Evolutionary conservation across 2,797 vertebrate species (phyloP).

Genomic region (Xerus rutilus): DNA sequence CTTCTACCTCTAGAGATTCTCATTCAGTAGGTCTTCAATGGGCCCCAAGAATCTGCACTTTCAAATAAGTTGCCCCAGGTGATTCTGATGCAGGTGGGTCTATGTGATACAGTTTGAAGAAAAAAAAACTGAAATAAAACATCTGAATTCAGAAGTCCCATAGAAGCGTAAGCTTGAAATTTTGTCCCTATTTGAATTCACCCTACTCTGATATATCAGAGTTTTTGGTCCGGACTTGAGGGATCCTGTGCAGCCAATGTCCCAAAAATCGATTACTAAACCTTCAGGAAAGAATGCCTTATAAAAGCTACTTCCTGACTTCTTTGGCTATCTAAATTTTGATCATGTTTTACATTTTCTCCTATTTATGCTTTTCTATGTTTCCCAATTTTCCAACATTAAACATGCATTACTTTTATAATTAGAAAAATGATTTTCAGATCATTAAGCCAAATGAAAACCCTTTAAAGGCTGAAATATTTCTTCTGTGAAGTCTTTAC

Average conservation of each 20-base stretch:
- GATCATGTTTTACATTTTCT: conserved; percentile 26
- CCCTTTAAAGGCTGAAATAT: background rate
- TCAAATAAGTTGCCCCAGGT: background rate
- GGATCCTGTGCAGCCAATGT: background rate
- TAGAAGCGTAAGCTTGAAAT: background rate
- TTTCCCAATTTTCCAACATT: conserved; percentile 23
- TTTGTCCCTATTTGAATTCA: conserved; percentile 29
- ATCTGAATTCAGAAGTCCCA: background rate
- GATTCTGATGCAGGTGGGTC: background rate
- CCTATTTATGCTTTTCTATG: background rate
- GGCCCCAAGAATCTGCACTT: background rate
- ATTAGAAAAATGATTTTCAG: conserved; percentile 16
- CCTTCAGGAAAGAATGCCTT: conserved; percentile 41
- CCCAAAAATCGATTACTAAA: background rate
- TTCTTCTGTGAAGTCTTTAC: conserved; percentile 39
- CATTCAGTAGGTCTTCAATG: background rate
- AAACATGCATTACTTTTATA: conserved; percentile 43
- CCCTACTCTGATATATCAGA: background rate
- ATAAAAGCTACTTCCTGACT: background rate
- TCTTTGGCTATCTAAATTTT: conserved; percentile 38
- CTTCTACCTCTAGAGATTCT: background rate
- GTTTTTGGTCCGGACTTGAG: conserved; percentile 39
- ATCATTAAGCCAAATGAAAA: conserved; percentile 40
- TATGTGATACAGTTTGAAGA: background rate
- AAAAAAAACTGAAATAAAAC: background rate